Percentiles rank a stretch among this genome's conserved stretches.
Evolutionary conservation across 2,797 vertebrate genomes (phyloP).

Genomic region (Chromobotia macracanthus): DNA sequence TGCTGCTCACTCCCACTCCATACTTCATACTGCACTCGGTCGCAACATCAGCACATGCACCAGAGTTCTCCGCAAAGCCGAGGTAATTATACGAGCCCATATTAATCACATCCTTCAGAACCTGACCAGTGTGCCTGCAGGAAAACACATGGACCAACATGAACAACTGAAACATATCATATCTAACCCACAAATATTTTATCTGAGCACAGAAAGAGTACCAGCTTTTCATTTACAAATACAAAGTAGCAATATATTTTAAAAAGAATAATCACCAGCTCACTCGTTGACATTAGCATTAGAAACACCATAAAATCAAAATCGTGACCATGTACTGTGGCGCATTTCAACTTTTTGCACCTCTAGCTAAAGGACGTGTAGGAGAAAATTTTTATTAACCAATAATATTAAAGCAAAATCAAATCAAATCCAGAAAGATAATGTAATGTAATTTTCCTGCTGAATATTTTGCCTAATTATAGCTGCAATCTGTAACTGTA

Average conservation of each 20-base stretch:
- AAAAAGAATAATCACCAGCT: too few relatives aligned
- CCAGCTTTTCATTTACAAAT: too few relatives aligned
- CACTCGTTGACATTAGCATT: too few relatives aligned
- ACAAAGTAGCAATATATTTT: not conserved
- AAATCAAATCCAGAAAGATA: not conserved
- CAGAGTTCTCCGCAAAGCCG: conserved; percentile 89
- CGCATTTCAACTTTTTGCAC: too few relatives aligned
- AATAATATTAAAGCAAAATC: not conserved
- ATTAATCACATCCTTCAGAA: conserved; percentile 92
- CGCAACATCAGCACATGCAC: conserved; percentile 84
- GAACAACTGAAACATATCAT: not conserved
- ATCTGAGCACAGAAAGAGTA: too few relatives aligned
- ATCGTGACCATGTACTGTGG: too few relatives aligned
- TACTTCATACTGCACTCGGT: conserved; percentile 80
- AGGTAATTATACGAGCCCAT: conserved; percentile 99
- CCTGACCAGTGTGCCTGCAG: conserved; percentile 86
- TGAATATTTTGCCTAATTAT: not conserved
- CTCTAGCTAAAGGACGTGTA: too few relatives aligned
- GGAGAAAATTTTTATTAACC: not conserved
- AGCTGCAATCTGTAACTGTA: not conserved
- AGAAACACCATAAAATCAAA: too few relatives aligned
- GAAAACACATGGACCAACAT: not conserved
- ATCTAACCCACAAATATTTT: not conserved
- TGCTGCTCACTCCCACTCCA: conserved; percentile 89
- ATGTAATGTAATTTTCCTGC: too few relatives aligned